Evolutionary conservation across 2,113 vertebrate genomes (phyloP).

Genomic region (Callaeas wilsoni): DNA sequence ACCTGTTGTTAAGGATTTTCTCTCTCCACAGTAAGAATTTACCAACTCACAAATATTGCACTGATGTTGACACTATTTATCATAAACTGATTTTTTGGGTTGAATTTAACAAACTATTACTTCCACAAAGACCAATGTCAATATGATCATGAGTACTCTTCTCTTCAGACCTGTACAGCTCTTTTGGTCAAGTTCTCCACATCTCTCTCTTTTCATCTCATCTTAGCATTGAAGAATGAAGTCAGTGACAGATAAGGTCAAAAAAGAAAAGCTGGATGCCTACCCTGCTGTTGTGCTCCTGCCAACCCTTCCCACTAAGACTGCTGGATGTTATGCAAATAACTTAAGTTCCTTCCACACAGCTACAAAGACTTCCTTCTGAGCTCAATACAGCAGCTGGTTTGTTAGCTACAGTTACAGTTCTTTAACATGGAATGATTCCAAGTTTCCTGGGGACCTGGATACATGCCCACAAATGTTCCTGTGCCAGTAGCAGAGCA

Average conservation of each 20-base stretch:
- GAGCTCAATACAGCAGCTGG: slow-evolving; percentile 37
- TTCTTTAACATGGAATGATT: slow-evolving; percentile 6
- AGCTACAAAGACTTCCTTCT: slow-evolving; percentile 59
- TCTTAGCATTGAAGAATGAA: neutral
- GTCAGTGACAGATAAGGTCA: neutral
- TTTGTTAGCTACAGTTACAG: slow-evolving; percentile 41
- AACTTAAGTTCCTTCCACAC: slow-evolving; percentile 59
- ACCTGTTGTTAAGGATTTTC: neutral
- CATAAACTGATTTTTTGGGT: neutral
- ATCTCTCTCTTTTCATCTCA: neutral
- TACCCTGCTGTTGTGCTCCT: neutral
- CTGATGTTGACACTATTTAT: neutral
- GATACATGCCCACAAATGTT: neutral
- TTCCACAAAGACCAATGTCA: neutral
- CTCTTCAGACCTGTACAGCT: neutral
- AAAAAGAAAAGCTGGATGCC: neutral
- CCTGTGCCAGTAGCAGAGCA: neutral
- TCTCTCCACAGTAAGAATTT: neutral
- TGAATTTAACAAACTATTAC: neutral
- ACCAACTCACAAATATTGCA: neutral
- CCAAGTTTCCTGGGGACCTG: slow-evolving; percentile 43
- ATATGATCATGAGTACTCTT: neutral
- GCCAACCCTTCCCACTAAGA: slow-evolving; percentile 26
- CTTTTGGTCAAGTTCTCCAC: neutral
- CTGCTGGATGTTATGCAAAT: slow-evolving; percentile 68